Evolutionary conservation across 2,113 vertebrate genomes (phyloP), one percentile per base, ranked within the genome.

Genomic region (Larimichthys crocea): DNA sequence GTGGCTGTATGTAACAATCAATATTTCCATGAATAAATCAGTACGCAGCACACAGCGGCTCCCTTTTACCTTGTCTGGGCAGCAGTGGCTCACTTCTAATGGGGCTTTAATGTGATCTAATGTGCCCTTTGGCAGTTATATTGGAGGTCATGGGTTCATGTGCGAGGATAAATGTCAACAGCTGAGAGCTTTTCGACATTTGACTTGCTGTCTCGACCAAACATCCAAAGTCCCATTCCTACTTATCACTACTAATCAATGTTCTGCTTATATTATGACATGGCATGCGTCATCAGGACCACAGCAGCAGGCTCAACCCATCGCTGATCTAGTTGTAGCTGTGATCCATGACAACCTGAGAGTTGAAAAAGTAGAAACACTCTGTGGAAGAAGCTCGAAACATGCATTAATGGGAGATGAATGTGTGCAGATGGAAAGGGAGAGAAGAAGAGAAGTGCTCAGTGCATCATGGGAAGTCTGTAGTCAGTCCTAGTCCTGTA

Each of bases 141-240:
- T 29, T 57, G 57, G 42, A 79, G 76, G 64, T 74, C 63, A 52
- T 2, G 0, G 6, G 64, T 62, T 79, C 57, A 69, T 48, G 26
- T 22, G 20, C 44, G 17, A 62, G 19, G n/a, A 74, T 62, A 74
- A 84, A 73, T 79, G 63, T 74, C 82, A 84, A 35, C 70, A 62
- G 48, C 62, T 55, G 19, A 60, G 19, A 20, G 61, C 31, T 60
- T 72, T 71, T 64, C 52, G 44, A 20, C 66, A 57, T 71, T 20
- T 66, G 9, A 77, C 53, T 55, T 42, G 29, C 59, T 19, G 10
- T 52, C 26, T 70, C 15, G 5, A 31, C 22, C 53, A 46, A 67
- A 61, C 44, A 17, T 8, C 22, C 49, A 63, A 8, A 19, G 26
- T 46, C 4, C 3, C 12, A 8, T 50, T 31, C 24, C 11, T 7